Conservation (phyloP, 2,113 vertebrate species). For the Cephalopterus ornatus region DNA sequence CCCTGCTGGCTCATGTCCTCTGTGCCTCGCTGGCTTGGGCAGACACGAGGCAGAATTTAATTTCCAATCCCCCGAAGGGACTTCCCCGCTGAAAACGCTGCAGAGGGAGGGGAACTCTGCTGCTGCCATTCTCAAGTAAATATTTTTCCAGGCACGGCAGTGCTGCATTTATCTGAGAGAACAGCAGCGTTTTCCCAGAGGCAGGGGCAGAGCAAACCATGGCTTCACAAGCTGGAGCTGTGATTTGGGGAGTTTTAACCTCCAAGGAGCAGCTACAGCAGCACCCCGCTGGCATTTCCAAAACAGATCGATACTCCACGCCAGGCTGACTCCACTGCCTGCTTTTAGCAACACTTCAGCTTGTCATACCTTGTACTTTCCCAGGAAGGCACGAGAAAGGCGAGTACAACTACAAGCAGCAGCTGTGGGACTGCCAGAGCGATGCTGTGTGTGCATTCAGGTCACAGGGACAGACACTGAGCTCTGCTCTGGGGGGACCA, state of each 20-base stretch:
- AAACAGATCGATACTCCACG: background rate
- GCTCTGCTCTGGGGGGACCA: background rate
- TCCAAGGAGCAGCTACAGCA: background rate
- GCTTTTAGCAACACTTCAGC: background rate
- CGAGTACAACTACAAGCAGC: background rate
- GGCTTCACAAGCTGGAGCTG: background rate
- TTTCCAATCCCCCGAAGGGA: background rate
- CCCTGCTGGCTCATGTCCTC: background rate
- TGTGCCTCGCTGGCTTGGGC: background rate
- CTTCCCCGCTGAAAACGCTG: background rate
- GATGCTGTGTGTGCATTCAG: background rate
- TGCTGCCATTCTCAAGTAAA: background rate
- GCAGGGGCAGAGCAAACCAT: background rate
- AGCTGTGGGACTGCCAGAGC: background rate
- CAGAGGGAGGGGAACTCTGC: background rate
- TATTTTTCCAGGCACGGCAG: background rate
- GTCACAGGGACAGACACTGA: background rate
- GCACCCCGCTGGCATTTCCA: background rate
- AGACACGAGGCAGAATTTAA: background rate
- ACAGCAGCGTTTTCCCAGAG: background rate
- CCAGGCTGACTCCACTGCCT: background rate
- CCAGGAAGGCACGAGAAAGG: background rate
- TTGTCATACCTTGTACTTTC: background rate
- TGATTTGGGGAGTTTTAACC: background rate
- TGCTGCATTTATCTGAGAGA: background rate